Percentiles rank a stretch among this genome's conserved stretches.
Evolutionary conservation across 23 tunicate species (phyloP).

Genomic region (Ciona savignyi): DNA sequence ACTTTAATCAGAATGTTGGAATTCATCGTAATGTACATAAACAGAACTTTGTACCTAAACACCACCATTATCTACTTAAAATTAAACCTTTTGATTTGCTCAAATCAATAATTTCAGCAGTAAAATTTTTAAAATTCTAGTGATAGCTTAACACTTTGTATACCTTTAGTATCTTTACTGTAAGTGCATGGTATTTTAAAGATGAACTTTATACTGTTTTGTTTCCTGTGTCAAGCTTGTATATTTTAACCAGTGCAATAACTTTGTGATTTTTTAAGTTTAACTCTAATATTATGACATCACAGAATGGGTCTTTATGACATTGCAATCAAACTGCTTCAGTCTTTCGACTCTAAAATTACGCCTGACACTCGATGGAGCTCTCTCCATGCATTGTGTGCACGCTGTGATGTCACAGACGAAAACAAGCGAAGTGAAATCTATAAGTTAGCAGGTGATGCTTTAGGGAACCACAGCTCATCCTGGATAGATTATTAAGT

Average conservation of each 20-base stretch:
- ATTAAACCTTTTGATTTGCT: too few relatives aligned
- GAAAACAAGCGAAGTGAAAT: not conserved
- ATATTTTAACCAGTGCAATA: not conserved
- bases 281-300: not conserved
- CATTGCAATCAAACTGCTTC: constrained; percentile 45
- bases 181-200: not conserved
- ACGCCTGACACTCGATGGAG: constrained; percentile 22
- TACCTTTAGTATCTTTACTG: not conserved
- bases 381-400: constrained; percentile 48
- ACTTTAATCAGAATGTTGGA: too few relatives aligned
- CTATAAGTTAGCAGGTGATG: not conserved
- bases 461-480: too few relatives aligned
- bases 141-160: too few relatives aligned
- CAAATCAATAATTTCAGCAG: too few relatives aligned
- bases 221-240: not conserved
- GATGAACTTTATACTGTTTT: not conserved
- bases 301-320: constrained; percentile 11
- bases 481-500: too few relatives aligned
- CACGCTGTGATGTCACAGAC: constrained; percentile 21
- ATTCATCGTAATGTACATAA: too few relatives aligned
- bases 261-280: not conserved
- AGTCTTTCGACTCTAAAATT: constrained; percentile 15
- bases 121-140: too few relatives aligned
- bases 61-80: too few relatives aligned
- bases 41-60: too few relatives aligned